Conservation (phyloP, 2,888 invertebrate genomes). For the Lasius fuliginosus region DNA sequence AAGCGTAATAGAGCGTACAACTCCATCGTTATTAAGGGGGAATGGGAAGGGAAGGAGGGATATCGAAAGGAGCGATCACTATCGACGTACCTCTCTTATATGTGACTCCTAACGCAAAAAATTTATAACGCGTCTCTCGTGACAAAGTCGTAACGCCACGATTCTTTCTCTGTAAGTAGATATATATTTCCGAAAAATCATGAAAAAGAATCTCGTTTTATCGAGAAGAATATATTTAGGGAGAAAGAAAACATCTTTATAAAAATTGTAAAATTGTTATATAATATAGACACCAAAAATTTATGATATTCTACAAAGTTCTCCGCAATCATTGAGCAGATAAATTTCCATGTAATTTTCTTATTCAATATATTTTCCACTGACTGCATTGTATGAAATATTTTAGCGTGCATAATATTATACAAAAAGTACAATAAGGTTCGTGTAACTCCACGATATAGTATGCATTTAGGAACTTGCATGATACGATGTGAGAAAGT, state of each 20-base stretch:
- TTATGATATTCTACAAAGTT: neutral
- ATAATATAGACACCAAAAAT: neutral
- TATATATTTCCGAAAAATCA: neutral
- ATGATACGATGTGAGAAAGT: constrained; percentile 11
- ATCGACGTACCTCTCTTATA: constrained; percentile 11
- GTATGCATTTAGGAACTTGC: constrained; percentile 33
- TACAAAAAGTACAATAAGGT: neutral
- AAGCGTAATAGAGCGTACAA: neutral
- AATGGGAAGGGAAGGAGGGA: neutral
- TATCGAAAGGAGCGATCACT: constrained; percentile 28
- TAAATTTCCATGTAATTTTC: neutral
- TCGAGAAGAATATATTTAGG: neutral
- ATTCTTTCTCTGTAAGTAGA: neutral
- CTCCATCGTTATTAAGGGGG: neutral
- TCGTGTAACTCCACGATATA: constrained; percentile 10
- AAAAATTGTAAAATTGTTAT: neutral
- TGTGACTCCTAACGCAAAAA: neutral
- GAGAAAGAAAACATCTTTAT: neutral
- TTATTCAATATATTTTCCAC: constrained; percentile 22
- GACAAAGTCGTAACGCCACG: neutral
- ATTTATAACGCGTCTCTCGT: neutral
- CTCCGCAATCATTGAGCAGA: neutral
- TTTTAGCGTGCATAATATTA: constrained; percentile 40
- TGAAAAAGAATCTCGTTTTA: neutral
- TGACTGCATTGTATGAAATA: constrained; percentile 28